phyloP scores from a whole-genome alignment of 1,140 invertebrate genomes.

The Apis florea region DNA sequence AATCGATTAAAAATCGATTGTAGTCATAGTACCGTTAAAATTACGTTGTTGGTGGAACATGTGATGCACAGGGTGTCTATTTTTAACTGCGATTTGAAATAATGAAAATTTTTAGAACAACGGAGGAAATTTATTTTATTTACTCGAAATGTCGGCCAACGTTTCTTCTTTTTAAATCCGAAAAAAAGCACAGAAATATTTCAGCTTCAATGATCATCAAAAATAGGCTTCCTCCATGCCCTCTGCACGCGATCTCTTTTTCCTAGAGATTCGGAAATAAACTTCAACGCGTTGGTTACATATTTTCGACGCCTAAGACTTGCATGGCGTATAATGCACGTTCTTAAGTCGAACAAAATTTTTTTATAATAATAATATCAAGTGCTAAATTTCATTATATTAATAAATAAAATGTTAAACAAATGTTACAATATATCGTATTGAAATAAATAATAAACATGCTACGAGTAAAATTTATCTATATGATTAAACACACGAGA shows the following conservation, averaged over 20 bases:
- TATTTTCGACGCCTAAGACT: too few relatives aligned
- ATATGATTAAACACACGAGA: background rate
- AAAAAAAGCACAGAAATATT: slow-evolving; percentile 1
- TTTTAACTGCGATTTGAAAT: too few relatives aligned
- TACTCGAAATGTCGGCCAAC: background rate
- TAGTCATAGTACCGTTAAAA: background rate
- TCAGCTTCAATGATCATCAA: slow-evolving; percentile 13
- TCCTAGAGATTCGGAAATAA: background rate
- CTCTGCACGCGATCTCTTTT: background rate
- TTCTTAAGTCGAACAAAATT: too few relatives aligned
- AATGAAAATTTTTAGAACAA: background rate
- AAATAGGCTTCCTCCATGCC: slow-evolving; percentile 14
- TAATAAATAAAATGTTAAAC: too few relatives aligned
- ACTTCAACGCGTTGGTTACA: background rate
- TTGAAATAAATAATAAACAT: background rate
- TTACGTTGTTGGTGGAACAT: too few relatives aligned
- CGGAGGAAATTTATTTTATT: too few relatives aligned
- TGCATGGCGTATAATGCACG: too few relatives aligned
- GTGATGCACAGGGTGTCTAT: background rate
- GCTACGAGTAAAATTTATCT: too few relatives aligned
- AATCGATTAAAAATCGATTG: background rate
- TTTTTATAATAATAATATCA: too few relatives aligned
- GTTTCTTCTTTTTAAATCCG: background rate
- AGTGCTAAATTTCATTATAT: too few relatives aligned
- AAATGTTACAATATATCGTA: background rate